phyloP scores from a whole-genome alignment of 2,113 vertebrate species.

The Ariopsis seemanni region DNA sequence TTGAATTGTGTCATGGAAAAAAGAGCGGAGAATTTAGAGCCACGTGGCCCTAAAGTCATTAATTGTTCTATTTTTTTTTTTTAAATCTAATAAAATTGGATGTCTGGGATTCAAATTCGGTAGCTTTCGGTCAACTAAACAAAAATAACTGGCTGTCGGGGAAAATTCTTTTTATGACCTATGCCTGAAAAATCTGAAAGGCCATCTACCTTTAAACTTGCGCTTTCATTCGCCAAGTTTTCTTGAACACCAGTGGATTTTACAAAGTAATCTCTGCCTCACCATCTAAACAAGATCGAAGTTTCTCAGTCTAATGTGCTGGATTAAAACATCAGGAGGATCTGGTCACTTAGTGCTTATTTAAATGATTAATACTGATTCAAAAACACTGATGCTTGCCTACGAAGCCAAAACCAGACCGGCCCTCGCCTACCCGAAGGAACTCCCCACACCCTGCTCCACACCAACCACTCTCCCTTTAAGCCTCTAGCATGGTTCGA shows the following conservation, averaged over 20 bases:
- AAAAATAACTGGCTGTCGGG: no score
- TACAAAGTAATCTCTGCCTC: not conserved
- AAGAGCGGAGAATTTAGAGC: no score
- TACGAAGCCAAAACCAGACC: not conserved
- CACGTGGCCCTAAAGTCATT: no score
- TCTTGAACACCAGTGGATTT: not conserved
- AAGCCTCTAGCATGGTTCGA: no score
- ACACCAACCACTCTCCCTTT: not conserved
- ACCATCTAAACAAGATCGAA: not conserved
- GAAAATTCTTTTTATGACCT: no score
- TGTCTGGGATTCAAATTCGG: no score
- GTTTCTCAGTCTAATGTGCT: not conserved
- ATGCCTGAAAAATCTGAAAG: no score
- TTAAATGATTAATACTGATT: no score
- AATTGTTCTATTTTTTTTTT: no score
- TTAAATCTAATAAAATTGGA: no score
- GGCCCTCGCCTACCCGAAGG: not conserved
- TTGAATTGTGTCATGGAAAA: no score
- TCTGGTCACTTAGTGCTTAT: not conserved
- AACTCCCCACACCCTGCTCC: not conserved
- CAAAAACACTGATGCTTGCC: not conserved
- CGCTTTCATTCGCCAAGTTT: not conserved
- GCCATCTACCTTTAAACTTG: not conserved
- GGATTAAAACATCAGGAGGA: not conserved
- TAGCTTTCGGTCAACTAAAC: no score